phyloP scores from a whole-genome alignment of 2,113 vertebrate species.

The Pongo abelii region DNA sequence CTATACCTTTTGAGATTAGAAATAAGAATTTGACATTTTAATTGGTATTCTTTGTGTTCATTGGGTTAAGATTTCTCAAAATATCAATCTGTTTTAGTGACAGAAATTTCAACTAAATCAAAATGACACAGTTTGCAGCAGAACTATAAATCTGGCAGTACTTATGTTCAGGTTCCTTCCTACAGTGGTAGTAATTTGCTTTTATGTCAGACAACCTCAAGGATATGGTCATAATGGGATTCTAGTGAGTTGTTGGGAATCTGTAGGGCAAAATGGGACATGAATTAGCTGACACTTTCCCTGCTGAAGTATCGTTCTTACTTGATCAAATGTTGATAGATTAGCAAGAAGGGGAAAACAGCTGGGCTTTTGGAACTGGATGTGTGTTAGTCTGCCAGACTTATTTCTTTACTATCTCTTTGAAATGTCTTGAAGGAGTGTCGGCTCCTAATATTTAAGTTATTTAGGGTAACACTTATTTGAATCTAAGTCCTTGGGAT shows the following conservation, averaged over 20 bases:
- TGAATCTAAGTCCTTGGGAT: not conserved
- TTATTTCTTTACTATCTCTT: not conserved
- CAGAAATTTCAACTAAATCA: slow-evolving; percentile 46
- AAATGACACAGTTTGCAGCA: slow-evolving; percentile 62
- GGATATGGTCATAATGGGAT: slow-evolving; percentile 50
- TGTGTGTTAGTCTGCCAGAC: not conserved
- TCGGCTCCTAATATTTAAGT: not conserved
- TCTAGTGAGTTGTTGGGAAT: slow-evolving; percentile 47
- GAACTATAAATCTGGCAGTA: slow-evolving; percentile 60
- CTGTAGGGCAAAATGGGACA: slow-evolving; percentile 30
- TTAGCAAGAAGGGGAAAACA: not conserved
- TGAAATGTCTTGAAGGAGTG: not conserved
- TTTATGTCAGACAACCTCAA: slow-evolving; percentile 74
- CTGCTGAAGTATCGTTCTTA: slow-evolving; percentile 9
- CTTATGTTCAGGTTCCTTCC: slow-evolving; percentile 62
- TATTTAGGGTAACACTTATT: not conserved
- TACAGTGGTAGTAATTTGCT: slow-evolving; percentile 65
- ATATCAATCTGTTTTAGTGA: slow-evolving; percentile 64
- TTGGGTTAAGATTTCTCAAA: slow-evolving; percentile 55
- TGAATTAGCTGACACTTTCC: slow-evolving; percentile 30
- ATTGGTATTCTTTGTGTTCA: slow-evolving; percentile 44
- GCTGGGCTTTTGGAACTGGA: not conserved
- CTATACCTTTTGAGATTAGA: not conserved
- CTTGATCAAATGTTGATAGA: slow-evolving; percentile 44
- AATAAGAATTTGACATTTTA: slow-evolving; percentile 57